Conservation (phyloP, 2,113 vertebrate genomes). For the Eulemur rufifrons region DNA sequence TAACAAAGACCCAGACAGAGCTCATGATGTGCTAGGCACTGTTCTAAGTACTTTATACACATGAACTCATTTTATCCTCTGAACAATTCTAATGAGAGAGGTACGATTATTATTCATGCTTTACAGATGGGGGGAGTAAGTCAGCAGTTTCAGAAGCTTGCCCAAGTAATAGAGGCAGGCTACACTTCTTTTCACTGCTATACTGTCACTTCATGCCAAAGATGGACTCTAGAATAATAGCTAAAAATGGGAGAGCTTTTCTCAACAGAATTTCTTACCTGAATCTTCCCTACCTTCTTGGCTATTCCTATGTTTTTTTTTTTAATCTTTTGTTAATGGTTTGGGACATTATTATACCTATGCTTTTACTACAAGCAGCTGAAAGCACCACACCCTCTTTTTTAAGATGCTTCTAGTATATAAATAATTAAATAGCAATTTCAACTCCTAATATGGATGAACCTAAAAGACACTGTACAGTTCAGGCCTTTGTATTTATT, state of each 20-base stretch:
- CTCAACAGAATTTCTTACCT: background rate
- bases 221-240: background rate
- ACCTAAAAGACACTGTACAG: background rate
- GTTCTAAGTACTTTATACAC: background rate
- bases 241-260: background rate
- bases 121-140: background rate
- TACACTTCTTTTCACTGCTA: background rate
- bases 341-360: background rate
- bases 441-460: background rate
- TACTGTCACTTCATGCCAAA: background rate
- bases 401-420: background rate
- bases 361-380: background rate
- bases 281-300: background rate
- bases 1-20: background rate
- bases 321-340: background rate
- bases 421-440: conserved; percentile 10
- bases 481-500: background rate
- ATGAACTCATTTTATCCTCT: background rate
- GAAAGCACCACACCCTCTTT: background rate
- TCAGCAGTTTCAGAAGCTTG: background rate
- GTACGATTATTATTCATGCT: background rate
- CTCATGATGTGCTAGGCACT: background rate
- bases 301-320: background rate
- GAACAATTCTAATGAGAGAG: background rate
- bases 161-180: background rate